Evolutionary conservation across 1,140 invertebrate species (phyloP).

Genomic region (Kradibia gibbosae): DNA sequence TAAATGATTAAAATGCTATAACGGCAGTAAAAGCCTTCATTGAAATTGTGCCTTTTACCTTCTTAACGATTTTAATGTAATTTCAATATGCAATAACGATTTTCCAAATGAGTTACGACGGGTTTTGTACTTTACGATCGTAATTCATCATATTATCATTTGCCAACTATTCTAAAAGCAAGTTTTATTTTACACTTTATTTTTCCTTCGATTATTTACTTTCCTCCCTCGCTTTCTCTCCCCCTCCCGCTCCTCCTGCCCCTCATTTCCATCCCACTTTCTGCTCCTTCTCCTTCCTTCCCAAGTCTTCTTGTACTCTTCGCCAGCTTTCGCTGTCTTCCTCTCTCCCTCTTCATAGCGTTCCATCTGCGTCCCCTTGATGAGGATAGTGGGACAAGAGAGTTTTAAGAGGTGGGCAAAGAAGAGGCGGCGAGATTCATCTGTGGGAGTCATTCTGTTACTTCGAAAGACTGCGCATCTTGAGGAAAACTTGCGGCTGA

Average conservation of each 20-base stretch:
- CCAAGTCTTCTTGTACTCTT: not conserved
- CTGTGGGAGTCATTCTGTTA: constrained; percentile 66
- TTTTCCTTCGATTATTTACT: too few species aligned
- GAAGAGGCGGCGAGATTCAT: constrained; percentile 53
- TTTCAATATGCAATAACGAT: too few species aligned
- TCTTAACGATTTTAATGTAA: too few species aligned
- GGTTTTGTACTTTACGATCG: too few species aligned
- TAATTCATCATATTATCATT: too few species aligned
- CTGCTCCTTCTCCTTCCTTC: not conserved
- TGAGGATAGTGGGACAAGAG: constrained; percentile 54
- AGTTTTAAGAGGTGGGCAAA: constrained; percentile 50
- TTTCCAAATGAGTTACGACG: too few species aligned
- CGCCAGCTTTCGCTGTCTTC: too few species aligned
- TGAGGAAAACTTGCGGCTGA: constrained; percentile 8
- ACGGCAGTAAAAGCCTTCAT: too few species aligned
- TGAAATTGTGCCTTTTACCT: too few species aligned
- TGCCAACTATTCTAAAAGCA: too few species aligned
- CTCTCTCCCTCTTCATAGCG: not conserved
- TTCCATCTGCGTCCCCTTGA: constrained; percentile 4
- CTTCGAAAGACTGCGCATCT: constrained; percentile 67
- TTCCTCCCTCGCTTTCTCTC: too few species aligned
- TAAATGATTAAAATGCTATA: too few species aligned
- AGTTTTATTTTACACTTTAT: not conserved
- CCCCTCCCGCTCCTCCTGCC: not conserved
- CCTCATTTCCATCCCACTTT: not conserved